Evolutionary conservation across 2,888 invertebrate genomes (phyloP), one percentile per base, ranked within the genome.

Genomic region (Nomada flava): DNA sequence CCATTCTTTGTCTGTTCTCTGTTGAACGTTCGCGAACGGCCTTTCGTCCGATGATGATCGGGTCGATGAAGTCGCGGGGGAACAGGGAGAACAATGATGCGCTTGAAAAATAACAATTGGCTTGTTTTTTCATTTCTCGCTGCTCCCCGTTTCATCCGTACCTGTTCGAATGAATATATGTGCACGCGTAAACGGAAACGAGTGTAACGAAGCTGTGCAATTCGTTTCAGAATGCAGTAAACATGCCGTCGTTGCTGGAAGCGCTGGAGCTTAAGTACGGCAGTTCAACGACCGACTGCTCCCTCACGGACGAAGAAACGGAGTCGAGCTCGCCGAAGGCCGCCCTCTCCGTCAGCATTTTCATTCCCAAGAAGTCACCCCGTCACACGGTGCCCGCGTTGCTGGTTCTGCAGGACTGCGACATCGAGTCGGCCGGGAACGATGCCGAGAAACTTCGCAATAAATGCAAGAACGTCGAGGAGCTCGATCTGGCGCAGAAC

Each of bases 401-500:
- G 77, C 95, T 98, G 90, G 98, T 98, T 86, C 95, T 98, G 75
- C 98, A 98, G 91, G 97, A 98, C 94, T 98, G 98, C 94, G 97
- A 97, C 93, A 98, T 98, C 86, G 97, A 98, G 92, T 96, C 97
- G 91, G 98, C 98, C 60, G 98, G 98, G 36, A 97, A 97, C 92
- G 96, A 97, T 71, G 96, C 96, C 83, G 96, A 96, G 82, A 93
- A 93, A 64, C 95, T 98, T 75, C 96, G 96, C 55, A 97, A 96
- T 88, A 97, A 97, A 93, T 98, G 98, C 93, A 96, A 97, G 71
- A 96, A 97, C 89, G 98, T 99, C n/a, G 97, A 97, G 89, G 99
- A 99, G 94, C 95, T 99, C 88, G 99, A 99, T 94, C 95, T 99
- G 89, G 98, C 98, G 57, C 98, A 98, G 93, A 99, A 99, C 94